Conservation (phyloP, 2,113 vertebrate species). For the Helogale parvula region DNA sequence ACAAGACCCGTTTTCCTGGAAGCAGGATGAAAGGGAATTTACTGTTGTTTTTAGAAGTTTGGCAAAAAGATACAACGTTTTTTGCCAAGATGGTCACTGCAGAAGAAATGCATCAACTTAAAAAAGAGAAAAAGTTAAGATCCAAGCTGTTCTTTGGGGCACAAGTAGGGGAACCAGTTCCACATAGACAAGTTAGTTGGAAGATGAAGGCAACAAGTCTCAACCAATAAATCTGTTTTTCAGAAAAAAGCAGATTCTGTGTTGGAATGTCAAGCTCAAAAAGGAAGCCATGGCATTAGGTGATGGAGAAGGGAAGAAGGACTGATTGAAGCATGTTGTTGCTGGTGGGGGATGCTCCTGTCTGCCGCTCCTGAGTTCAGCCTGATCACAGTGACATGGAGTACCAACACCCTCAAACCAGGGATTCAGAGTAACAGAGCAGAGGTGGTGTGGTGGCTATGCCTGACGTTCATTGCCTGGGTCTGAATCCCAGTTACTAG, state of each 20-base stretch:
- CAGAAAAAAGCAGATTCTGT: not conserved
- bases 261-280: not conserved
- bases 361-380: not conserved
- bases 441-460: not conserved
- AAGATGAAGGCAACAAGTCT: not conserved
- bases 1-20: not conserved
- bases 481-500: not conserved
- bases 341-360: not conserved
- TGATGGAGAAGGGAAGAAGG: not conserved
- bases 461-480: not conserved
- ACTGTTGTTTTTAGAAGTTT: constrained; percentile 7
- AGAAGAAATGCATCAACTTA: not conserved
- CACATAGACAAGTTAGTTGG: not conserved
- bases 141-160: not conserved
- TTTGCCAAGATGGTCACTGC: not conserved
- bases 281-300: not conserved
- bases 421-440: not conserved
- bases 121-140: not conserved
- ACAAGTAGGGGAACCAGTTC: not conserved
- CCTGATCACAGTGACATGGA: not conserved
- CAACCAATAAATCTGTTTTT: not conserved
- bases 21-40: not conserved
- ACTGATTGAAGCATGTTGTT: not conserved
- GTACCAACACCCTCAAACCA: not conserved
- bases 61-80: not conserved